Evolutionary conservation across 2,888 invertebrate genomes (phyloP).

Genomic region (Caenorhabditis zanzibari): DNA sequence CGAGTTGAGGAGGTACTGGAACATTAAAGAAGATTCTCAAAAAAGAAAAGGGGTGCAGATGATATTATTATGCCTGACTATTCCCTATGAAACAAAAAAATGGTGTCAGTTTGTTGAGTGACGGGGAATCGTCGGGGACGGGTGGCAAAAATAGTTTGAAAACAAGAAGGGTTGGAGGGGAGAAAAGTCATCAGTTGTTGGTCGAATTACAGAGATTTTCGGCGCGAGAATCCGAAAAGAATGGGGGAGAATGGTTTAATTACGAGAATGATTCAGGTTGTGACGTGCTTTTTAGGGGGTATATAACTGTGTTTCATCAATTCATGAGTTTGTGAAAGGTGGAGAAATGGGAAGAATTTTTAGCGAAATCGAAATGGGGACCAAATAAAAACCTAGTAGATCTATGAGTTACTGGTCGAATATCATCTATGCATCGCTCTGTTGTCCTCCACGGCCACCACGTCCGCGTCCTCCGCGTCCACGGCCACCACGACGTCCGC

Average conservation of each 20-base stretch:
- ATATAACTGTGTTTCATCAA: constrained; percentile 43
- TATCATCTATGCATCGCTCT: constrained; percentile 52
- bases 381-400: constrained; percentile 48
- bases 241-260: constrained; percentile 62
- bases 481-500: constrained; percentile 67
- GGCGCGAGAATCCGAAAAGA: constrained; percentile 31
- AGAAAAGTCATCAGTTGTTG: constrained; percentile 57
- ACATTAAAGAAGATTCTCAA: constrained; percentile 46
- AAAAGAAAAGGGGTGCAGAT: constrained; percentile 41
- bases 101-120: constrained; percentile 13
- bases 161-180: constrained; percentile 6
- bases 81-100: constrained; percentile 5
- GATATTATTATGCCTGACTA: constrained; percentile 54
- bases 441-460: constrained; percentile 71
- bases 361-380: constrained; percentile 25
- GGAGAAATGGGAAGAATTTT: constrained; percentile 6
- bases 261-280: constrained; percentile 64
- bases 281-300: constrained; percentile 51
- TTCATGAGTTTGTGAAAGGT: constrained; percentile 41
- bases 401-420: constrained; percentile 40
- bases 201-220: constrained; percentile 43
- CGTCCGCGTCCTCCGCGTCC: constrained; percentile 73
- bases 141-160: background rate
- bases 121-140: constrained; percentile 18
- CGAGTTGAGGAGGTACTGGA: constrained; percentile 24